phyloP scores from a whole-genome alignment of 2,113 vertebrate species.

The Psittacara wagleri region DNA sequence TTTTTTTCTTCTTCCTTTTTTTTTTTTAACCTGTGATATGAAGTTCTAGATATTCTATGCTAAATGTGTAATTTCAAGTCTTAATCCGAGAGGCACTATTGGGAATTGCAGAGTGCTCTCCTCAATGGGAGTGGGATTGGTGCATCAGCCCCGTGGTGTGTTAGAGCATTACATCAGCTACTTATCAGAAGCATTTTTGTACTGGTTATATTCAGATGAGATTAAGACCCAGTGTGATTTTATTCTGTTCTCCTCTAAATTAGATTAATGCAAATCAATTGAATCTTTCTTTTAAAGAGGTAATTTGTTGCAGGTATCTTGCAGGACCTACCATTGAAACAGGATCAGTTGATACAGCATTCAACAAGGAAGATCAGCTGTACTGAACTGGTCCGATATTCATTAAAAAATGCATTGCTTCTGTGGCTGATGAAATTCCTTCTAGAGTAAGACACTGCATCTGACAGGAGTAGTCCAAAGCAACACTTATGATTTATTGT shows the following conservation, averaged over 20 bases:
- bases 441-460: background rate
- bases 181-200: constrained; percentile 52
- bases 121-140: background rate
- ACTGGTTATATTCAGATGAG: constrained; percentile 58
- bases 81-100: background rate
- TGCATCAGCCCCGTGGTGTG: constrained; percentile 1
- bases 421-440: background rate
- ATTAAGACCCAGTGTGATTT: constrained; percentile 47
- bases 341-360: constrained; percentile 7
- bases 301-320: constrained; percentile 29
- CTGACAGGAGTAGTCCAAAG: background rate
- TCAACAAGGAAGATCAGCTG: background rate
- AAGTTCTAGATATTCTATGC: background rate
- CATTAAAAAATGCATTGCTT: background rate
- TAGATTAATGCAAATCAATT: constrained; percentile 33
- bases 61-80: constrained; percentile 48
- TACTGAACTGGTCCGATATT: background rate
- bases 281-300: constrained; percentile 2
- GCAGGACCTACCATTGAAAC: background rate
- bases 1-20: too few relatives aligned
- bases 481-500: constrained; percentile 11
- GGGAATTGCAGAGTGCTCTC: constrained; percentile 21
- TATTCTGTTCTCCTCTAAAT: constrained; percentile 27
- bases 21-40: background rate
- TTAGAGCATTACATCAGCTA: constrained; percentile 7